Conservation (phyloP, 2,797 vertebrate species). For the Tachyglossus aculeatus region DNA sequence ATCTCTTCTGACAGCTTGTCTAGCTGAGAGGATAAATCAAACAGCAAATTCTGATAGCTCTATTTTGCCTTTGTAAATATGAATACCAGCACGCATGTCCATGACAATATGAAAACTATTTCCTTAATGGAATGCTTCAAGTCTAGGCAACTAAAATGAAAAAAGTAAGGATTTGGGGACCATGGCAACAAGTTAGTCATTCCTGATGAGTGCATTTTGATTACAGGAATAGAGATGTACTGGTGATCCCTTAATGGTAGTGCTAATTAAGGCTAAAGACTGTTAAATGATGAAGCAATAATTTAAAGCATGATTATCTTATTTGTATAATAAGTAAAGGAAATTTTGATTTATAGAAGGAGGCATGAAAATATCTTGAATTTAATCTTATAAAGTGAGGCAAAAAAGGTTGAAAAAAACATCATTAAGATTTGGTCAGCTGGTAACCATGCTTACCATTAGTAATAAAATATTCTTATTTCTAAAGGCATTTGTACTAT, state of each 20-base stretch:
- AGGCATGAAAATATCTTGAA: constrained; percentile 4
- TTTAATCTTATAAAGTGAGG: constrained; percentile 16
- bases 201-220: constrained; percentile 43
- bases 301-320: constrained; percentile 21
- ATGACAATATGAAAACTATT: constrained; percentile 1
- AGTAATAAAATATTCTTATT: too few species aligned
- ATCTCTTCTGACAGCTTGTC: too few species aligned
- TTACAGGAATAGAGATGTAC: constrained; percentile 45
- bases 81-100: too few species aligned
- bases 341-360: constrained; percentile 23
- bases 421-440: constrained; percentile 29
- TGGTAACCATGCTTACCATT: too few species aligned
- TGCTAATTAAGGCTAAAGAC: constrained; percentile 46
- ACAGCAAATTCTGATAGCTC: too few species aligned
- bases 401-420: constrained; percentile 43
- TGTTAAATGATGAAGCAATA: constrained; percentile 46
- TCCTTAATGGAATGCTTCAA: constrained; percentile 32
- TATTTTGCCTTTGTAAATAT: too few species aligned
- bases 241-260: constrained; percentile 28
- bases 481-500: background rate
- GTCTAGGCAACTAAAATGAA: constrained; percentile 15
- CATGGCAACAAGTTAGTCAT: constrained; percentile 18
- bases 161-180: constrained; percentile 27
- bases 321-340: constrained; percentile 28
- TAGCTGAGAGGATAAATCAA: too few species aligned